Conservation (phyloP, 2,797 vertebrate species). For the Scarus forsteni region DNA sequence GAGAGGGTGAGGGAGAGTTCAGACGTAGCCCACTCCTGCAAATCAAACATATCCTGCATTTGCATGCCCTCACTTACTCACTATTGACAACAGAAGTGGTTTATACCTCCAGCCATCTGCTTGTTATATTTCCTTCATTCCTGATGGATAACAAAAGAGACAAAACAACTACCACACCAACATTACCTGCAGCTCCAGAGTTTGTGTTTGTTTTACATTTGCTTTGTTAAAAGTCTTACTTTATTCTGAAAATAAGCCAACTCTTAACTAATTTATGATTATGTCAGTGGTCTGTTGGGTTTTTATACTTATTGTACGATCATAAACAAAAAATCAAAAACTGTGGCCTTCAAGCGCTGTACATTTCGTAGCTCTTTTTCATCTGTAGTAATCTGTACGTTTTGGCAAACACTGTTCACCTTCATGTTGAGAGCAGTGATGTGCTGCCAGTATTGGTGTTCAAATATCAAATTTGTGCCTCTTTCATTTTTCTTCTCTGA, state of each 20-base stretch:
- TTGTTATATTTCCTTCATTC: conserved; percentile 59
- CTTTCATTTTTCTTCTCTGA: no score
- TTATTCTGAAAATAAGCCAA: not conserved
- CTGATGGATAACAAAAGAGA: conserved; percentile 26
- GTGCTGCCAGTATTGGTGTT: no score
- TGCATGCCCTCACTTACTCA: conserved; percentile 54
- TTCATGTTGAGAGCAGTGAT: no score
- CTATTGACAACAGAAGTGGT: conserved; percentile 67
- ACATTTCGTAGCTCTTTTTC: no score
- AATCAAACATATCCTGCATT: conserved; percentile 73
- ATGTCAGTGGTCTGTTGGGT: no score
- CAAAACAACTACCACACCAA: not conserved
- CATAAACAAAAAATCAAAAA: no score
- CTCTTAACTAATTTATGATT: not conserved
- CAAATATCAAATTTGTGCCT: no score
- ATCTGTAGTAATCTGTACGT: no score
- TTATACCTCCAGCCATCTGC: conserved; percentile 73
- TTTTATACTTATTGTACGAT: no score
- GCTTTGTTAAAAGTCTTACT: not conserved
- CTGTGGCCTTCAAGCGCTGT: no score
- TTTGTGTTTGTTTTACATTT: not conserved
- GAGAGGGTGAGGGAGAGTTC: conserved; percentile 79
- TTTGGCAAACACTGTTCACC: no score
- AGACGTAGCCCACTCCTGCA: conserved; percentile 68
- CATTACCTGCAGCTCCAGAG: conserved; percentile 1